phyloP scores from a whole-genome alignment of 2,888 invertebrate species.

The Bugulina stolonifera region DNA sequence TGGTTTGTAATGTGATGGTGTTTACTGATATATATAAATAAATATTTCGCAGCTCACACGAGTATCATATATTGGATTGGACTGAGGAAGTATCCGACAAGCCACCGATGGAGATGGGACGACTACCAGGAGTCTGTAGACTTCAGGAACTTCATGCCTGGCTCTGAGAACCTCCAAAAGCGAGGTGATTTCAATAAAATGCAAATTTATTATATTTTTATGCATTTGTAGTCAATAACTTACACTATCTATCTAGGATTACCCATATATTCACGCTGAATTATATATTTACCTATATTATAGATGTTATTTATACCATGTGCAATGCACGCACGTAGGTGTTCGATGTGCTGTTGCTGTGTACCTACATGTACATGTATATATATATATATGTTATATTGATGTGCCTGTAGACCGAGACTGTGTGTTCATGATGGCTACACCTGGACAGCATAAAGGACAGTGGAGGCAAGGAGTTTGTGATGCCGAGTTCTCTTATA shows the following conservation, averaged over 20 bases:
- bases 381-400: too few species aligned
- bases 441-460: not conserved
- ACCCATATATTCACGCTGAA: not conserved
- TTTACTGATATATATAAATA: too few species aligned
- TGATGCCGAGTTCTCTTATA: not conserved
- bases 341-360: too few species aligned
- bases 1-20: too few species aligned
- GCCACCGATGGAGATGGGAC: not conserved
- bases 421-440: slow-evolving; percentile 10
- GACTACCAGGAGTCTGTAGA: not conserved
- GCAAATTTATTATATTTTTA: too few species aligned
- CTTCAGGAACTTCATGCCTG: slow-evolving; percentile 6
- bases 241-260: not conserved
- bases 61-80: slow-evolving; percentile 12
- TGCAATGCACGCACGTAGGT: too few species aligned
- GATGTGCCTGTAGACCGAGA: not conserved
- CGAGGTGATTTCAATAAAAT: too few species aligned
- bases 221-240: not conserved
- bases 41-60: slow-evolving; percentile 8
- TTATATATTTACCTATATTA: not conserved
- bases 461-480: not conserved
- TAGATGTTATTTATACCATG: too few species aligned
- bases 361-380: too few species aligned
- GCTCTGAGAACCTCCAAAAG: not conserved
- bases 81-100: not conserved